Conservation (phyloP, 2,888 invertebrate species). For the Brenthis daphne region DNA sequence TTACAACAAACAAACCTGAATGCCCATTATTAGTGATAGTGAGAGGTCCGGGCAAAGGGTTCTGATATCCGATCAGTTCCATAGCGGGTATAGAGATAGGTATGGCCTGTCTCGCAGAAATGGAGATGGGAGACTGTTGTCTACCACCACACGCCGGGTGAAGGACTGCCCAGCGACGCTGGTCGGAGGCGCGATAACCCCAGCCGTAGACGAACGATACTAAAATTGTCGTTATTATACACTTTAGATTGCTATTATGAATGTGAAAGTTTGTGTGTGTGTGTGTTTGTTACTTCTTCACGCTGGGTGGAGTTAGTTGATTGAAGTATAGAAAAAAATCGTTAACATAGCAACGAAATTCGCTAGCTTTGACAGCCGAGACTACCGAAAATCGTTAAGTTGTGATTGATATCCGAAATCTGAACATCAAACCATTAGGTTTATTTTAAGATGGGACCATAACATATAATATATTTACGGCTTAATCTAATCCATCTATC, state of each 20-base stretch:
- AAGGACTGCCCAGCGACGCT: conserved; percentile 84
- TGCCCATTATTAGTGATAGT: conserved; percentile 87
- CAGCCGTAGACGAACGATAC: conserved; percentile 69
- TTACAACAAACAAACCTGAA: conserved; percentile 73
- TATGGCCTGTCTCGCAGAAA: conserved; percentile 83
- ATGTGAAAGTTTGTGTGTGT: no score
- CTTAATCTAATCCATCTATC: no score
- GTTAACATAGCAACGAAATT: no score
- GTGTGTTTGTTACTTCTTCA: no score
- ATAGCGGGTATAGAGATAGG: conserved; percentile 86
- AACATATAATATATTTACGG: not conserved
- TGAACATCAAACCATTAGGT: not conserved
- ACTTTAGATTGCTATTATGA: not conserved
- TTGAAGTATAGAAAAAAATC: no score
- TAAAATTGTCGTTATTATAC: conserved; percentile 32
- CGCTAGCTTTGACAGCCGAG: no score
- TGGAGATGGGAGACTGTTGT: conserved; percentile 86
- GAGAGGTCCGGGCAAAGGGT: conserved; percentile 84
- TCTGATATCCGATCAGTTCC: conserved; percentile 87
- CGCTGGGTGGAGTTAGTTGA: no score
- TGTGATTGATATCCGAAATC: no score
- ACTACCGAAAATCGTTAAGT: no score
- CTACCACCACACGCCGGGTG: conserved; percentile 84
- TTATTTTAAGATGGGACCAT: not conserved
- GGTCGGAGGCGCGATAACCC: conserved; percentile 84